These are phyloP conservation scores for Rhagium mordax DNA, from an alignment of 2,888 invertebrate genomes.

Conservation along the genomic window DNA sequence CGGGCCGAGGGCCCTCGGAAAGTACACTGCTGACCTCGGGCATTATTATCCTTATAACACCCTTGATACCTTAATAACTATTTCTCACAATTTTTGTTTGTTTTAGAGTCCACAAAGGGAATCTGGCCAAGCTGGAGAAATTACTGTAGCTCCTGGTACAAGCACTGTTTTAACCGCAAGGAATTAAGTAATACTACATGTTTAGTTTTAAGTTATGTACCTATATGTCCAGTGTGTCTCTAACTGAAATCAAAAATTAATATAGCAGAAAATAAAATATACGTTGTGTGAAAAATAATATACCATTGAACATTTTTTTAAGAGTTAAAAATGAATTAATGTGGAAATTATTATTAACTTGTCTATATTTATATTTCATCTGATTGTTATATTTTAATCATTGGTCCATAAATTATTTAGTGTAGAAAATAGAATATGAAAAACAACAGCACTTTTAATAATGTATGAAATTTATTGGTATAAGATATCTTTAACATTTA, in stretches of 20 bases:
- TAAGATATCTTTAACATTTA: too few species aligned
- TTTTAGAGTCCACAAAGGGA: constrained; percentile 74
- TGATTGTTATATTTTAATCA: background rate
- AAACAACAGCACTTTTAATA: background rate
- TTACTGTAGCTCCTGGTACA: constrained; percentile 74
- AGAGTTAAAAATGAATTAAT: background rate
- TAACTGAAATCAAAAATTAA: background rate
- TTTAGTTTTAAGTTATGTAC: background rate
- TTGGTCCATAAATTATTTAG: background rate
- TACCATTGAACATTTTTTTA: too few species aligned
- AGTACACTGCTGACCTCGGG: too few species aligned
- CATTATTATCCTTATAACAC: too few species aligned
- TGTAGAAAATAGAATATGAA: background rate
- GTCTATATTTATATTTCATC: background rate
- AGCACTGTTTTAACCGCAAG: constrained; percentile 69
- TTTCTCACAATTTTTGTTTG: constrained; percentile 31
- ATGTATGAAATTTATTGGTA: background rate
- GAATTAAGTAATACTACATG: constrained; percentile 61
- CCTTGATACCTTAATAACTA: too few species aligned
- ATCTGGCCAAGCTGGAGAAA: constrained; percentile 73
- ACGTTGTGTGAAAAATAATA: background rate
- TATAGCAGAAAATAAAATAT: background rate
- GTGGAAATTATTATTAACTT: background rate
- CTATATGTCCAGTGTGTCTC: background rate
- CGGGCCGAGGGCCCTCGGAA: too few species aligned